phyloP scores from a whole-genome alignment of 2,797 vertebrate genomes.

The Ceryle rudis region DNA sequence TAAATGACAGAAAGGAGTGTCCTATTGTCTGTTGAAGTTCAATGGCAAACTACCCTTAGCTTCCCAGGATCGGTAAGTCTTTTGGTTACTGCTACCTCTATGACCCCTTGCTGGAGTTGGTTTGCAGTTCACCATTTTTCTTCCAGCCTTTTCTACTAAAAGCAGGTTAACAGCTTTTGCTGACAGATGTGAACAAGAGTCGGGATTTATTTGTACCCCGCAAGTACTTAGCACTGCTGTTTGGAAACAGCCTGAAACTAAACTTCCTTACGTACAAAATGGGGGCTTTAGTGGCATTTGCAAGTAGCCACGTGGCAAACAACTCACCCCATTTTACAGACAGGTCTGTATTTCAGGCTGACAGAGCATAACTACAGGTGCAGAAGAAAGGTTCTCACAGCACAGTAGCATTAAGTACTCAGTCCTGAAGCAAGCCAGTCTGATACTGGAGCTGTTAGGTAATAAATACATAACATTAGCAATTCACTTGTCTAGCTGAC shows the following conservation, averaged over 20 bases:
- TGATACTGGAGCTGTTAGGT: background rate
- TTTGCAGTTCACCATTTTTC: background rate
- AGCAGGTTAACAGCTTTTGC: background rate
- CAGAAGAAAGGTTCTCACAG: background rate
- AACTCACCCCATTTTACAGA: fast-evolving
- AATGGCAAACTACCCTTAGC: background rate
- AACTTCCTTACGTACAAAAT: background rate
- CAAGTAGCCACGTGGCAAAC: background rate
- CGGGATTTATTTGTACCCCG: background rate
- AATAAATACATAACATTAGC: background rate
- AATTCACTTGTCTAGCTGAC: background rate
- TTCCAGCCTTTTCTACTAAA: background rate
- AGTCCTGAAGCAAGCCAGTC: background rate
- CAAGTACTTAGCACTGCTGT: fast-evolving
- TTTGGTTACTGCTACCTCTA: background rate
- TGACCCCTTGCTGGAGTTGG: background rate
- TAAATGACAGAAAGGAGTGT: background rate
- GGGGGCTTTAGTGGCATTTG: background rate
- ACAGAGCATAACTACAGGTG: background rate
- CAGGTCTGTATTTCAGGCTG: background rate
- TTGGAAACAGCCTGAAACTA: background rate
- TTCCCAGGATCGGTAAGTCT: background rate
- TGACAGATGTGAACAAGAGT: background rate
- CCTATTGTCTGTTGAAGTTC: background rate
- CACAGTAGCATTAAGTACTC: fast-evolving